Conservation (phyloP, 2,113 vertebrate species). For the Brienomyrus longianalis region DNA sequence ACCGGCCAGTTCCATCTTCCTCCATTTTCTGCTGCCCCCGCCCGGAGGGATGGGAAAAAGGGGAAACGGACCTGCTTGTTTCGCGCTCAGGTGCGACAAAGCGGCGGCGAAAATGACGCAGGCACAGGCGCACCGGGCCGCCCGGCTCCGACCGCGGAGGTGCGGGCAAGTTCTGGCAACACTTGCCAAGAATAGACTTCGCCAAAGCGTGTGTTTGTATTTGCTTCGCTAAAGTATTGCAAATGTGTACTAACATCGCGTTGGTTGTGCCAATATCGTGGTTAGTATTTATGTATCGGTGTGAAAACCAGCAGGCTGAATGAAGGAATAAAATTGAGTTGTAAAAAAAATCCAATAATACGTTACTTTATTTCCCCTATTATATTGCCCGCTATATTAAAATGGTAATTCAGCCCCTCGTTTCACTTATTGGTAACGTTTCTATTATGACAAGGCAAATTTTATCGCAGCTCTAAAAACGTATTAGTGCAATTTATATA, state of each 20-base stretch:
- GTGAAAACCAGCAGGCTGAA: background rate
- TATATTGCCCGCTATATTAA: background rate
- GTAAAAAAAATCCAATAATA: slow-evolving; percentile 11
- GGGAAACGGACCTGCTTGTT: slow-evolving; percentile 41
- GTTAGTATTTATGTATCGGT: background rate
- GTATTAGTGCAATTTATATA: background rate
- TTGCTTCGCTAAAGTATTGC: slow-evolving; percentile 2
- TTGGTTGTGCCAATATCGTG: background rate
- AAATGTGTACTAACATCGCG: background rate
- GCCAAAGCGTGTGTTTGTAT: slow-evolving; percentile 2
- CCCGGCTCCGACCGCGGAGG: background rate
- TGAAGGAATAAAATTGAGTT: slow-evolving; percentile 6
- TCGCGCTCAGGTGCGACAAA: slow-evolving; percentile 8
- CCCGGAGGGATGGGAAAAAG: slow-evolving; percentile 27
- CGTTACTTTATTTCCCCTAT: background rate
- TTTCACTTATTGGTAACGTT: background rate
- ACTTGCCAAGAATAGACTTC: background rate
- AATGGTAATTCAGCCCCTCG: background rate
- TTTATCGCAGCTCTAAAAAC: background rate
- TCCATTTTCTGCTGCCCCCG: slow-evolving; percentile 74
- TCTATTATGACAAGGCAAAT: background rate
- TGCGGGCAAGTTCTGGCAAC: background rate
- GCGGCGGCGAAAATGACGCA: background rate
- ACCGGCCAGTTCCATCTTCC: slow-evolving; percentile 70
- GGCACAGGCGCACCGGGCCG: background rate